Percentiles rank a stretch among this genome's conserved stretches.
phyloP scores from a whole-genome alignment of 2,113 vertebrate species.

The Seriola dumerili region DNA sequence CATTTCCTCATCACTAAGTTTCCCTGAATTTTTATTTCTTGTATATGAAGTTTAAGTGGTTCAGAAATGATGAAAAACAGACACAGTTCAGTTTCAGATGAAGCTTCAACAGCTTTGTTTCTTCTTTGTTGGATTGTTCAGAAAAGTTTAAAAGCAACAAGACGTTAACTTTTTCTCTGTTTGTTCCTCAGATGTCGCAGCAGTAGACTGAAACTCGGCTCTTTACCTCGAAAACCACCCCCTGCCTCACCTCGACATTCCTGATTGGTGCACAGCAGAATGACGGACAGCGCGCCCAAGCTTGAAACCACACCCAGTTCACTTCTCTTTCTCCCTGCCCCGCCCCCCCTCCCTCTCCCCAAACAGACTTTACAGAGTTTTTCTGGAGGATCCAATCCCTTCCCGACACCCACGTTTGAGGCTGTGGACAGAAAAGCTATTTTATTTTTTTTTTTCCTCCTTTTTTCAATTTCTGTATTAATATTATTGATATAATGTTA shows the following conservation, averaged over 20 bases:
- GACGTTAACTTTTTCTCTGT: too few relatives aligned
- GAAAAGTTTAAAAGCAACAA: too few relatives aligned
- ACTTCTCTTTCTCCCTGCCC: constrained; percentile 9
- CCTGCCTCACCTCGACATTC: constrained; percentile 84
- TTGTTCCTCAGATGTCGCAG: constrained; percentile 79
- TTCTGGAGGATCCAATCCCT: constrained; percentile 73
- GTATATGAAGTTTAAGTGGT: too few relatives aligned
- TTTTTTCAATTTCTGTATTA: constrained; percentile 83
- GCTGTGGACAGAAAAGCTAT: constrained; percentile 83
- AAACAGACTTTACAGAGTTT: constrained; percentile 77
- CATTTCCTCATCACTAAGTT: too few relatives aligned
- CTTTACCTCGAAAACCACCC: constrained; percentile 76
- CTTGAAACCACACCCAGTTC: constrained; percentile 81
- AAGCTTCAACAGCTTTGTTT: too few relatives aligned
- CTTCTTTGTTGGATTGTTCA: too few relatives aligned
- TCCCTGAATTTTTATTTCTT: too few relatives aligned
- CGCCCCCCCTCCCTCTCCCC: not conserved
- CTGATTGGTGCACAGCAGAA: constrained; percentile 84
- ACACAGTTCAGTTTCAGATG: too few relatives aligned
- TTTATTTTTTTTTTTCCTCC: constrained; percentile 78
- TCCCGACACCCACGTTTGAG: constrained; percentile 57
- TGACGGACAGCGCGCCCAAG: constrained; percentile 70
- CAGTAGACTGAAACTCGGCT: constrained; percentile 76
- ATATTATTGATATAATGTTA: constrained; percentile 89
- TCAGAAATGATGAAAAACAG: too few relatives aligned